phyloP scores from a whole-genome alignment of 2,113 vertebrate genomes.

The Sakesphorus luctuosus region DNA sequence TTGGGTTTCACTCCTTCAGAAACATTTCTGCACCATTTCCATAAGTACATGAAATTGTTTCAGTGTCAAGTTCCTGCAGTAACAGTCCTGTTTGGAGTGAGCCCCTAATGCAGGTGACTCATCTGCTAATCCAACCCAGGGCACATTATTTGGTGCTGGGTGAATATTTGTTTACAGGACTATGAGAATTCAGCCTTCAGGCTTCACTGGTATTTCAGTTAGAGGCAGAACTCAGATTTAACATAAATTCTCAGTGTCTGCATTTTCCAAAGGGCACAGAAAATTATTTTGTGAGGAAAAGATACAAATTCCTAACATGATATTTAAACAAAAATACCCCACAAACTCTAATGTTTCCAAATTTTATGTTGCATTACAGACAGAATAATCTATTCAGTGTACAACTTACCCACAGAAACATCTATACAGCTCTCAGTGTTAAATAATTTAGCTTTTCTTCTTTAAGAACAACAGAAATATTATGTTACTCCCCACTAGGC shows the following conservation, averaged over 20 bases:
- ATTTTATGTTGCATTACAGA: background rate
- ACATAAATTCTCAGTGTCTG: background rate
- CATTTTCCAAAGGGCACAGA: background rate
- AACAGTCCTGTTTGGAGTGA: background rate
- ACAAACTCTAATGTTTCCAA: background rate
- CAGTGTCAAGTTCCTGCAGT: background rate
- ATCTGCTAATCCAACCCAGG: conserved; percentile 1
- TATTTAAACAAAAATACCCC: background rate
- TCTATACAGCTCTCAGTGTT: background rate
- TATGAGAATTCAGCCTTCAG: background rate
- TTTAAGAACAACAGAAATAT: conserved; percentile 7
- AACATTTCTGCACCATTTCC: background rate
- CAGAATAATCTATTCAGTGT: background rate
- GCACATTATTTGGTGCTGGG: background rate
- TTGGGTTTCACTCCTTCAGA: background rate
- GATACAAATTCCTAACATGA: background rate
- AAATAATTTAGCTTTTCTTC: background rate
- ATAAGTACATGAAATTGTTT: background rate
- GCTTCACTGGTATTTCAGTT: background rate
- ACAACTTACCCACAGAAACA: background rate
- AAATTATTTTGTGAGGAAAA: background rate
- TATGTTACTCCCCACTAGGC: background rate
- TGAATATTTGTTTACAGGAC: background rate
- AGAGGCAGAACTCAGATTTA: background rate
- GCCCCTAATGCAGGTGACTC: background rate